phyloP scores from a whole-genome alignment of 37 sponge, comb jelly and placozoan genomes.

The Eunapius fragilis region DNA sequence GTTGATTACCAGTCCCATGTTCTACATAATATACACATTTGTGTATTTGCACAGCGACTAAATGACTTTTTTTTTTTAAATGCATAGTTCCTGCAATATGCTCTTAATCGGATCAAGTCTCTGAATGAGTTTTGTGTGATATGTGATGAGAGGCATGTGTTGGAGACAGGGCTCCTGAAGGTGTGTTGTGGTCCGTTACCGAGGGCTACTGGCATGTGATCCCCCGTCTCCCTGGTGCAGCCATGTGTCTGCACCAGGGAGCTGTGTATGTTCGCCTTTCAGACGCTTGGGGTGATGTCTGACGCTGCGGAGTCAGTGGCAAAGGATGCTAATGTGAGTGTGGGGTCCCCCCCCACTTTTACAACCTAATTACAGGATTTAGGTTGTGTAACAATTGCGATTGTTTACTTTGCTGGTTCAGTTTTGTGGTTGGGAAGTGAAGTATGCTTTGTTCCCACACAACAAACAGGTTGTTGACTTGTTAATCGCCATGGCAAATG shows the following conservation, averaged over 20 bases:
- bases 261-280: constrained; percentile 86
- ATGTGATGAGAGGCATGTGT: constrained; percentile 83
- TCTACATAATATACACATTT: too few relatives aligned
- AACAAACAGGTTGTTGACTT: constrained; percentile 72
- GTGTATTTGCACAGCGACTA: too few relatives aligned
- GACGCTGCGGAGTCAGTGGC: constrained; percentile 86
- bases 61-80: not conserved
- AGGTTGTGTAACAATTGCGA: too few relatives aligned
- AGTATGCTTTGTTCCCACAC: not conserved
- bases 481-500: constrained; percentile 83
- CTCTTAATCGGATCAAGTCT: constrained; percentile 59
- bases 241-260: constrained; percentile 86
- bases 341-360: too few relatives aligned
- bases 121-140: constrained; percentile 91
- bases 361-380: too few relatives aligned
- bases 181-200: constrained; percentile 11
- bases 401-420: too few relatives aligned
- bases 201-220: not conserved
- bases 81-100: constrained; percentile 57
- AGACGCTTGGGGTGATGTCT: constrained; percentile 88
- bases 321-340: constrained; percentile 68
- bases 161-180: constrained; percentile 63
- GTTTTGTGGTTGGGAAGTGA: too few relatives aligned
- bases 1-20: too few relatives aligned
- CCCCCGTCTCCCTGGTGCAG: constrained; percentile 16